Percentiles rank a stretch among this genome's conserved stretches.
Conservation (phyloP, 2,113 vertebrate genomes). For the Trochalopteron elliotii region DNA sequence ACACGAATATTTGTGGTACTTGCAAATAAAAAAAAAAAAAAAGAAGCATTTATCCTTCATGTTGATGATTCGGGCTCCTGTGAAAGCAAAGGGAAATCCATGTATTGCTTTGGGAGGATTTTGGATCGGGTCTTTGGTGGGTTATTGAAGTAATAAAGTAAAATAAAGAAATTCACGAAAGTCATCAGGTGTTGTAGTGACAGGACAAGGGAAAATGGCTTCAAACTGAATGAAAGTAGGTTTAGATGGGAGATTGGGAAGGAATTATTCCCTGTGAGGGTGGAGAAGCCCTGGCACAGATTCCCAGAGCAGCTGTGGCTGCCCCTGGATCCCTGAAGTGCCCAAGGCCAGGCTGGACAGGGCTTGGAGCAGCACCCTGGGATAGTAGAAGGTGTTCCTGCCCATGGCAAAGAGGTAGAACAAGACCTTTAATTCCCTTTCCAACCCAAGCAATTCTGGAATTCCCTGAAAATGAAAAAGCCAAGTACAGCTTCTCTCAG, state of each 20-base stretch:
- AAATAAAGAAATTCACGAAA: not conserved
- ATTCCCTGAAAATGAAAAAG: not conserved
- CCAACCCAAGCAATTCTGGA: not conserved
- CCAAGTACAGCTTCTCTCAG: not conserved
- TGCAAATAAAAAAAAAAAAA: no score
- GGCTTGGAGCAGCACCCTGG: not conserved
- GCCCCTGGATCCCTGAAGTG: not conserved
- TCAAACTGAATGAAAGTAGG: not conserved
- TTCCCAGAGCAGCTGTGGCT: not conserved
- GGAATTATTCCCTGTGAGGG: accelerated
- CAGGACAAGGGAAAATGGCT: not conserved
- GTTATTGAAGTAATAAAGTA: not conserved
- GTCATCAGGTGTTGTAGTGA: no score
- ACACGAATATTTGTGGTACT: not conserved
- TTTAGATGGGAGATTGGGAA: not conserved
- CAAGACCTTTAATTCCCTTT: not conserved
- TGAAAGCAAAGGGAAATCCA: not conserved
- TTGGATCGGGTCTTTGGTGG: not conserved
- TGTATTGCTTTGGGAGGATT: not conserved
- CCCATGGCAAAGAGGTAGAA: not conserved
- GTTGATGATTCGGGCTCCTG: not conserved
- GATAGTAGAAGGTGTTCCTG: not conserved
- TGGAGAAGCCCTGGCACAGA: accelerated
- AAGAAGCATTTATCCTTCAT: not conserved
- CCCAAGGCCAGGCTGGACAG: not conserved